Evolutionary conservation across 2,797 vertebrate genomes (phyloP), one percentile per base, ranked within the genome.

Genomic region (Pangasius sanitwongsei): DNA sequence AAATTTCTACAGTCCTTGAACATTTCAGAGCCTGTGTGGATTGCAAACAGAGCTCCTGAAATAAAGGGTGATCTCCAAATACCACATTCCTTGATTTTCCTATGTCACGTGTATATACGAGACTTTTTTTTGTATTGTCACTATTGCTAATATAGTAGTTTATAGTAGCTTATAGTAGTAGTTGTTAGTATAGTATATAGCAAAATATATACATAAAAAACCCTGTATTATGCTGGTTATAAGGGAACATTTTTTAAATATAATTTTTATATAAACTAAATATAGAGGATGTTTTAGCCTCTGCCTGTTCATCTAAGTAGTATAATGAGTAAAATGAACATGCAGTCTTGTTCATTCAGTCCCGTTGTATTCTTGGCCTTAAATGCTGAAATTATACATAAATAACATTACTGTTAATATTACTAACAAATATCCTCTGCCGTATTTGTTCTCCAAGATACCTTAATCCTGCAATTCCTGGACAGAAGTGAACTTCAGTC

Each of bases 21-120:
- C 88, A 93, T 97, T 92, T 93, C 94, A 83, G 92, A 96, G 77
- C 88, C 94, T 28, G 95, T 96, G 59, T 97, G 96, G 96, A 95
- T 96, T 86, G 94, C 90, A 91, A 92, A 83, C 86, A 94, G 92
- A 89, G 82, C 53, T 75, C 91, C 90, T 80, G 92, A 88, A 86
- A 86, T 86, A 84, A 93, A 86, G 90, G 94, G 96, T 96, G 94
- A 91, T 94, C 95, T 86, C 15, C 87, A 11, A 89, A 25, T 87
- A 50, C 70, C 20, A 78, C 87, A 37, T 87, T 85, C 12, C 87
- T 81, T 28, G 20, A 31, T 57, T 53, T 44, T 72, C n/a, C 31
- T 37, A 34, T 6, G 0, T 61, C 57, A 41, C 41, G 8, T 55
- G n/a, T 37, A 20, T 48, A 50, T n/a, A 34, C 37, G n/a, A 57